A percentile compares a stretch with the other conserved stretches of the same genome.
Conservation (phyloP, 2,797 vertebrate genomes). For the Salmo trutta region DNA sequence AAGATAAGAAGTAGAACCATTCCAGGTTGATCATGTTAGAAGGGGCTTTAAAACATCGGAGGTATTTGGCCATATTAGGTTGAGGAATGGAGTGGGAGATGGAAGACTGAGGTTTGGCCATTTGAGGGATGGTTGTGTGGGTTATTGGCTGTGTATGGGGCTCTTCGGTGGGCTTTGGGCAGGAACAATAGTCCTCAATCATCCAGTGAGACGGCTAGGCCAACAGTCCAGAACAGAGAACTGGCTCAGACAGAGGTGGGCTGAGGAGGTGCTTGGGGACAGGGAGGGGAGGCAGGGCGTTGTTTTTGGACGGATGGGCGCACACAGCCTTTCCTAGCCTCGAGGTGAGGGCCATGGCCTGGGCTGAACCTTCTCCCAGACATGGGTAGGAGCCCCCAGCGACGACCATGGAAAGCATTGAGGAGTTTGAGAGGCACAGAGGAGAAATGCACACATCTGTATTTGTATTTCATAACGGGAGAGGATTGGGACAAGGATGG, state of each 20-base stretch:
- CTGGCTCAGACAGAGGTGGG: constrained; percentile 8
- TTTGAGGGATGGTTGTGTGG: not conserved
- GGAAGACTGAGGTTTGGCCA: not conserved
- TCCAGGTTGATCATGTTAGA: not conserved
- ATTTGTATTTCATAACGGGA: constrained; percentile 59
- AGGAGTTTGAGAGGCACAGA: constrained; percentile 37
- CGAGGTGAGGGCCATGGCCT: constrained; percentile 36
- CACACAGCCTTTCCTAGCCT: constrained; percentile 26
- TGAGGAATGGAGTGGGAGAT: not conserved
- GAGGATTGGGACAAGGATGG: constrained; percentile 28
- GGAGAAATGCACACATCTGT: constrained; percentile 66
- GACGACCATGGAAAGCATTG: constrained; percentile 20
- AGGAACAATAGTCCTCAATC: not conserved
- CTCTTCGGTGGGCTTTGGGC: not conserved
- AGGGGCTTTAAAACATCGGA: not conserved
- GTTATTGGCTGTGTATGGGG: not conserved
- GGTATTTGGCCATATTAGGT: not conserved
- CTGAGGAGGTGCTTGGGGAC: constrained; percentile 13
- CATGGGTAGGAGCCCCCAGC: constrained; percentile 2
- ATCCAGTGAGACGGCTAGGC: not conserved
- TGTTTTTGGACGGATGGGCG: not conserved
- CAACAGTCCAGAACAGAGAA: not conserved
- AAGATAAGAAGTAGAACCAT: not conserved
- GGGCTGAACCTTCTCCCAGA: constrained; percentile 40
- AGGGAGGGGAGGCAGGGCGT: not conserved